Evolutionary conservation across 2,113 vertebrate species (phyloP), one percentile per base, ranked within the genome.

Genomic region (Heterotilapia buettikoferi): DNA sequence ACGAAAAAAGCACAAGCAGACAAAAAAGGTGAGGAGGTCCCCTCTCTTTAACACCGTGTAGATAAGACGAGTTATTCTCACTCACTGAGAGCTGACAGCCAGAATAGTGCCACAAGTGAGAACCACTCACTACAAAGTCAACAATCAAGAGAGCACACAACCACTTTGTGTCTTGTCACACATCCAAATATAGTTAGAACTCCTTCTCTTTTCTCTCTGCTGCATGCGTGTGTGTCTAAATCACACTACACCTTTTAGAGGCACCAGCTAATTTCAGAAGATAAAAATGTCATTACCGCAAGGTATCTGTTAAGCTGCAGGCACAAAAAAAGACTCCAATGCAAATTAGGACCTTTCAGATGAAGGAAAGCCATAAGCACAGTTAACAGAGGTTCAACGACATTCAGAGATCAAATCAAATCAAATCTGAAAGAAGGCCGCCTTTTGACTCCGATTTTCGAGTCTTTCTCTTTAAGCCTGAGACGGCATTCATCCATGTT

Each of bases 141-240:
- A 83, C 76, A 86, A 53, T 68, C 54, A 11, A 16, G 9, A 21
- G 13, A 63, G 79, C 84, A 87, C 83, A 90, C 80, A 81, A n/a
- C 84, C 86, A 56, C 88, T 91, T 88, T 84, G 47, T 53, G 71
- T 88, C 84, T 90, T 85, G 50, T 87, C 86, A 68, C 84, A 33
- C 19, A 3, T 91, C 85, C 92, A 89, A 84, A 93, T 91, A 86
- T 90, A 92, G 87, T 61, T 83, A 16, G 79, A 80, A 26, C 38
- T 80, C 47, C 82, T 61, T 79, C 43, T 90, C 63, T 80, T 87
- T 79, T 89, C 82, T 76, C 86, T 84, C 56, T 33, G 9, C 50
- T 24, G 84, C 66, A 63, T 82, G 29, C 4, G 5, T 29, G 31
- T 21, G 52, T 33, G 45, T 81, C 38, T 76, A 52, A 89, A 89